Evolutionary conservation across 2,797 vertebrate species (phyloP).

Genomic region (Crypturellus tataupa): DNA sequence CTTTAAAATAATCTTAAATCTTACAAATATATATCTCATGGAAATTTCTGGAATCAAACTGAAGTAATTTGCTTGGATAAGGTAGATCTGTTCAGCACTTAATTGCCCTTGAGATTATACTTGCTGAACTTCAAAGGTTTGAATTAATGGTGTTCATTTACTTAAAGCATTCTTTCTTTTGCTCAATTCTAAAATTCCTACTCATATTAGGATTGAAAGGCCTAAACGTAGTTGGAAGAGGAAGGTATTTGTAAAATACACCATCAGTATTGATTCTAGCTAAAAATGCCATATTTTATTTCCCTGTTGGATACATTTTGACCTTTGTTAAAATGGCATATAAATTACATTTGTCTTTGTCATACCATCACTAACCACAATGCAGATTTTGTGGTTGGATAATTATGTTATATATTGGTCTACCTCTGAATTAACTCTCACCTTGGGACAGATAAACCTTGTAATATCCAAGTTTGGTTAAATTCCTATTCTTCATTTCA

Average conservation of each 20-base stretch:
- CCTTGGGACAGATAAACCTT: constrained; percentile 33
- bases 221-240: background rate
- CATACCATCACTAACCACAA: constrained; percentile 33
- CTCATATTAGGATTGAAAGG: background rate
- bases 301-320: constrained; percentile 33
- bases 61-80: constrained; percentile 35
- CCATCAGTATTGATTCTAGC: constrained; percentile 18
- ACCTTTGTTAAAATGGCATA: constrained; percentile 56
- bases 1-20: background rate
- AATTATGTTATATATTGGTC: constrained; percentile 22
- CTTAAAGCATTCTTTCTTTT: constrained; percentile 39
- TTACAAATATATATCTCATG: background rate
- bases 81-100: constrained; percentile 22
- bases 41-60: constrained; percentile 40
- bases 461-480: constrained; percentile 20
- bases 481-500: constrained; percentile 29
- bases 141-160: constrained; percentile 45
- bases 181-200: background rate
- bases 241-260: constrained; percentile 27
- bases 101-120: constrained; percentile 48
- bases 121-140: constrained; percentile 63
- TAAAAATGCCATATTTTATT: constrained; percentile 34
- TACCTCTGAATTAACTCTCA: background rate
- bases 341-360: constrained; percentile 59
- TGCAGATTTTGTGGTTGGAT: constrained; percentile 28